Evolutionary conservation across 1,140 invertebrate genomes (phyloP).

Genomic region (Drosophila littoralis): DNA sequence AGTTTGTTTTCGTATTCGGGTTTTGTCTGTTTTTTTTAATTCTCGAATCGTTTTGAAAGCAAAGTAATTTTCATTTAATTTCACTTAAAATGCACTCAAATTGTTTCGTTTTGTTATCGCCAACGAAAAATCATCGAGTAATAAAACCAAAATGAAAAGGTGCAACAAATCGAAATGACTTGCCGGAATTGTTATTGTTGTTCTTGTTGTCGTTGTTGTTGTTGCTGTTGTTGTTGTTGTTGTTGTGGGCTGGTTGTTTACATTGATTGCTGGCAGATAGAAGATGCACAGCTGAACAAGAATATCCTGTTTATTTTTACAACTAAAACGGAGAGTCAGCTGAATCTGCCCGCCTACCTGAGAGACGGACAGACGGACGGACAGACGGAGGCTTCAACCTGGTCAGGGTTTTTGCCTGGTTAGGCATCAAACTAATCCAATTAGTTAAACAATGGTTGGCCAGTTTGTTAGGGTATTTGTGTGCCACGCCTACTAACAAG

Average conservation of each 20-base stretch:
- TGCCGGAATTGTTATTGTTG: conserved; percentile 54
- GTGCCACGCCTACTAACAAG: conserved; percentile 31
- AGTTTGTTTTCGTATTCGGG: neutral
- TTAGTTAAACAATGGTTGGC: conserved; percentile 61
- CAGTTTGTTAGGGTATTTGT: conserved; percentile 15
- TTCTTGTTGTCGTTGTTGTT: conserved; percentile 20
- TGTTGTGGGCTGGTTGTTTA: conserved; percentile 48
- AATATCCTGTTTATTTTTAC: conserved; percentile 40
- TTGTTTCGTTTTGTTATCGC: conserved; percentile 59
- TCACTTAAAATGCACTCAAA: conserved; percentile 66
- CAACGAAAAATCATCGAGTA: conserved; percentile 50
- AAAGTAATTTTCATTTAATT: conserved; percentile 65
- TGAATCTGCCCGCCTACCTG: conserved; percentile 10
- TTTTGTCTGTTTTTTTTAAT: neutral
- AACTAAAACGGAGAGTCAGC: conserved; percentile 29
- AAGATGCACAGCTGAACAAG: conserved; percentile 45
- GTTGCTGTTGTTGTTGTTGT: conserved; percentile 41
- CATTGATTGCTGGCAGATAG: conserved; percentile 47
- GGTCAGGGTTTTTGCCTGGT: conserved; percentile 23
- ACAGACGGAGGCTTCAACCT: neutral
- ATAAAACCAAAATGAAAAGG: conserved; percentile 54
- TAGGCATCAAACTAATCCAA: conserved; percentile 70
- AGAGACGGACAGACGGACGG: neutral
- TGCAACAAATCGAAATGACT: conserved; percentile 54
- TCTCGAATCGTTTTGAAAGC: conserved; percentile 30